These are phyloP conservation scores for Drosophila rufa DNA, from an alignment of 1,140 invertebrate genomes.

Conservation along the genomic window DNA sequence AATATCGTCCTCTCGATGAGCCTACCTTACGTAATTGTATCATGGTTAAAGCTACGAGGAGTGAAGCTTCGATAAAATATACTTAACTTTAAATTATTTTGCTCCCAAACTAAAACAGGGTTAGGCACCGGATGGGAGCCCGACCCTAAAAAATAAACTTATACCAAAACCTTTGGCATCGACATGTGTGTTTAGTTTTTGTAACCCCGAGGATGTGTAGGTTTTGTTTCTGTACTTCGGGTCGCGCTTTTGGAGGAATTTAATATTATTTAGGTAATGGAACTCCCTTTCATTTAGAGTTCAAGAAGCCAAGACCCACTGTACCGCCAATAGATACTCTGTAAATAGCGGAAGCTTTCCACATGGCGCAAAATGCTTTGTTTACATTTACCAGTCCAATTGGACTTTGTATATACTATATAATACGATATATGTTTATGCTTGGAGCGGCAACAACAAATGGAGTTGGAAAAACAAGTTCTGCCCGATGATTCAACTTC, in stretches of 20 bases:
- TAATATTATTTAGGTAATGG: not conserved
- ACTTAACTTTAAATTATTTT: not conserved
- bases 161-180: not conserved
- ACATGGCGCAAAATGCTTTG: constrained; percentile 60
- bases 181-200: too few relatives aligned
- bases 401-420: constrained; percentile 34
- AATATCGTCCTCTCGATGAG: too few relatives aligned
- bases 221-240: too few relatives aligned
- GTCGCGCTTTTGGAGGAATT: too few relatives aligned
- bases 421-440: constrained; percentile 39
- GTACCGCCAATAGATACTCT: not conserved
- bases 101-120: too few relatives aligned
- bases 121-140: not conserved
- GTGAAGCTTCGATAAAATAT: not conserved
- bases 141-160: not conserved
- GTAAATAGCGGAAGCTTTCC: not conserved
- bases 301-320: not conserved
- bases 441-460: constrained; percentile 49
- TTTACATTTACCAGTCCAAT: constrained; percentile 60
- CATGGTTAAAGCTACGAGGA: not conserved
- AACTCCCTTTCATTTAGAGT: too few relatives aligned
- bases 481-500: constrained; percentile 78
- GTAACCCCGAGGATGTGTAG: too few relatives aligned
- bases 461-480: constrained; percentile 65
- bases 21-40: too few relatives aligned